Evolutionary conservation across 2,888 invertebrate species (phyloP), one percentile per base, ranked within the genome.

Genomic region (Podabrus alpinus): DNA sequence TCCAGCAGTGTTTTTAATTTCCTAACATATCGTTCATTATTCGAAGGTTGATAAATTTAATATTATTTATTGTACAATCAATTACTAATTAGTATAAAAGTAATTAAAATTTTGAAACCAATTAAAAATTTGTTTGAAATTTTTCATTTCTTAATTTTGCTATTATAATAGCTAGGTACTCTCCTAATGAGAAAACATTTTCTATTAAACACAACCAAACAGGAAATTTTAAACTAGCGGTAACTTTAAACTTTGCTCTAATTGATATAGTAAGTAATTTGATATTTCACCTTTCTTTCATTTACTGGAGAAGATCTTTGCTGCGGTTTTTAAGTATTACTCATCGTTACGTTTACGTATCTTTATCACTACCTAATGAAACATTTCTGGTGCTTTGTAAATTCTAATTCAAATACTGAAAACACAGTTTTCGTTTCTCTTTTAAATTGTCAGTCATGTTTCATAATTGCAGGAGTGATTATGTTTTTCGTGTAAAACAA

Each of bases 331-430:
- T 73, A 59, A 64, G 66, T 73, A 25, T 61, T 70, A 24, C 69
- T 73, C 66, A 60, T 70, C 59, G 45, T 59, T 25, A 73, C 70
- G 70, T 73, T 73, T 73, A 45, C 45, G 45, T 45, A 73, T 70
- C 70, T 73, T 73, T 19, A 64, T 19, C 66, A 69, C 73, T n/a
- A n/a, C n/a, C n/a, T 69, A 70, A 69, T 69, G 69, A 73, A 73
- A 70, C 69, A 73, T 61, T 71, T 25, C 60, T 71, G 16, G 19
- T 21, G 17, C 62, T 19, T 19, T 64, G 62, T 64, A 64, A 64
- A 64, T 64, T 64, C n/a, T 19, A 17, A 17, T 19, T 5, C 19
- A 64, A 64, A 64, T 64, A 64, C 62, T 17, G n/a, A 64, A 64
- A 64, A 64, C 62, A 64, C 61, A 67, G 67, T 72, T 67, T 61